Evolutionary conservation across 2,888 invertebrate species (phyloP), one percentile per base, ranked within the genome.

Genomic region (Myathropa florea): DNA sequence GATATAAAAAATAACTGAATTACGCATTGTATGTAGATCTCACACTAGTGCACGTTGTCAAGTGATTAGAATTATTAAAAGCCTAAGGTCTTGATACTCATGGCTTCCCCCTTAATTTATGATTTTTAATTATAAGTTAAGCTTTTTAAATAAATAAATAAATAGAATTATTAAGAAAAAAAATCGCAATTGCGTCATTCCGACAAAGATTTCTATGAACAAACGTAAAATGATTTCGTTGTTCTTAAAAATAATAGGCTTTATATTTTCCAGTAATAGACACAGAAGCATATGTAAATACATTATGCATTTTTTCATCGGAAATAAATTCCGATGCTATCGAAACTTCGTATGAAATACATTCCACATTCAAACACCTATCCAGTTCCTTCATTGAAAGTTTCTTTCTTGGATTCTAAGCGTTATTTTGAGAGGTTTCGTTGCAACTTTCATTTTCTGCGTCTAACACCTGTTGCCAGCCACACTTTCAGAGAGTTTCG

Each of bases 381-480:
- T 9, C 1, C 7, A 18, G 18, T 1, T 7, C 46, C 18, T 46
- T 46, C 46, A 46, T 7, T 46, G 46, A 46, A 46, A 46, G 46
- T 46, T 46, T 3, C 3, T 12, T 1, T 12, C 33, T 1, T 18
- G 46, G 46, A 46, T 18, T 18, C 18, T 46, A 46, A 46, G 46
- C 46, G 4, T 6, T 18, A 7, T 2, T 4, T n/a, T 18, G 46
- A 6, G 18, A 18, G 39, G 18, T 4, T 18, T 18, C n/a, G 6
- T 4, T n/a, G 18, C 3, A 46, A 46, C 39, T 18, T 46, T 39
- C 12, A 39, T 39, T 14, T 2, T 14, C 18, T 18, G n/a, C 39
- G 7, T 18, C n/a, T 46, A 18, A 75, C 64, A 75, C 83, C 83
- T 83, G 83, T 83, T 79, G 83, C 26, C 46, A 4, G 36, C 21